Evolutionary conservation across 2,888 invertebrate species (phyloP).

Genomic region (Folsomia candida): DNA sequence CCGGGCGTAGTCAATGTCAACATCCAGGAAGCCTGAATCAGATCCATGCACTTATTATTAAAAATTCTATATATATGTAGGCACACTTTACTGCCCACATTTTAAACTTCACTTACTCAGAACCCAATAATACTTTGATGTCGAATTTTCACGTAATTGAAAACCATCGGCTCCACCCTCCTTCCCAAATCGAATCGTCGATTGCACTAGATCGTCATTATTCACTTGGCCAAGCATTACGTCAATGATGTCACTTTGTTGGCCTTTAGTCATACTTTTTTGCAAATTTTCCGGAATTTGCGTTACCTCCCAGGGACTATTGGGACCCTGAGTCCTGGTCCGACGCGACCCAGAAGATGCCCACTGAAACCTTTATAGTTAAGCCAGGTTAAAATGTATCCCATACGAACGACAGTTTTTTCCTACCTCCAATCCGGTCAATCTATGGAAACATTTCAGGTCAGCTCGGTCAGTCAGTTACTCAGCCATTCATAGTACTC

Average conservation of each 20-base stretch:
- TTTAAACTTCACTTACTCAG: conserved; percentile 14
- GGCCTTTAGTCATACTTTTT: not conserved
- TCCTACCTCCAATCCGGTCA: too few species aligned
- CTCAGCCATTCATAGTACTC: too few species aligned
- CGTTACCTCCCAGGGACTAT: not conserved
- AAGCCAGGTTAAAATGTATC: too few species aligned
- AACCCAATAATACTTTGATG: conserved; percentile 20
- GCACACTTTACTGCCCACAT: not conserved
- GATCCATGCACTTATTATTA: not conserved
- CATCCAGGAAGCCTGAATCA: conserved; percentile 40
- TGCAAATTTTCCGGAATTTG: not conserved
- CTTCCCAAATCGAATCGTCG: too few species aligned
- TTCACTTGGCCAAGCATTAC: not conserved
- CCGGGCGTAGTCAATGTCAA: conserved; percentile 48
- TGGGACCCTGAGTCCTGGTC: too few species aligned
- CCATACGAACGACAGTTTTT: too few species aligned
- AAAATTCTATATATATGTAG: not conserved
- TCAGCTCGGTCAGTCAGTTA: too few species aligned
- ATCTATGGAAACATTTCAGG: not conserved
- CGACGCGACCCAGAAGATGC: too few species aligned
- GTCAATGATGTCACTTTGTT: not conserved
- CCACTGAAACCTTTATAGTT: too few species aligned
- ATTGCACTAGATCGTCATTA: too few species aligned
- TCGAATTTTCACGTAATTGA: conserved; percentile 35
- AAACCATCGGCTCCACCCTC: not conserved